Conservation (phyloP, 2,113 vertebrate species). For the Strix uralensis region DNA sequence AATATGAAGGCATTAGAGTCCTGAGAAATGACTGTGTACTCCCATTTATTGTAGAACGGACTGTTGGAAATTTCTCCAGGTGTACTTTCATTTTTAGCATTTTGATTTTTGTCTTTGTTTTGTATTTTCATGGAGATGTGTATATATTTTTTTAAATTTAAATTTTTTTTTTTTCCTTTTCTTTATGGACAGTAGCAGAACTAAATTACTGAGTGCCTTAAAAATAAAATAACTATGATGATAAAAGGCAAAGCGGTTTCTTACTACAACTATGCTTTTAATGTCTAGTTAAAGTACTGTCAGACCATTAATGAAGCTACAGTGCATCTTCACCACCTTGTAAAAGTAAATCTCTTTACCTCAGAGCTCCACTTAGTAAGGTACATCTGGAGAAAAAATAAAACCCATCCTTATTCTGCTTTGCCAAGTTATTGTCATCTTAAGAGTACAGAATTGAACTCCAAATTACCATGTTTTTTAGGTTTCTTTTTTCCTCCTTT, state of each 20-base stretch:
- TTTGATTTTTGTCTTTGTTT: slow-evolving; percentile 18
- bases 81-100: slow-evolving; percentile 26
- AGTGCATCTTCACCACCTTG: neutral
- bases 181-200: slow-evolving; percentile 1
- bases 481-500: neutral
- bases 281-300: slow-evolving; percentile 42
- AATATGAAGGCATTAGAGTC: neutral
- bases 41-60: neutral
- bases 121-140: neutral
- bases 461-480: neutral
- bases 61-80: neutral
- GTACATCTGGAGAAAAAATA: neutral
- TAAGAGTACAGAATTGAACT: neutral
- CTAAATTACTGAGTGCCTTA: neutral
- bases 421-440: neutral
- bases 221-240: slow-evolving; percentile 28
- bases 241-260: slow-evolving; percentile 15
- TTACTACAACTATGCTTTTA: slow-evolving; percentile 12
- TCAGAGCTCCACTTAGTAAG: neutral
- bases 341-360: slow-evolving; percentile 16
- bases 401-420: neutral
- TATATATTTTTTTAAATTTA: neutral
- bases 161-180: neutral
- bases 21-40: neutral
- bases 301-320: slow-evolving; percentile 13